Evolutionary conservation across 2,113 vertebrate genomes (phyloP), one percentile per base, ranked within the genome.

Genomic region (Casuarius casuarius): DNA sequence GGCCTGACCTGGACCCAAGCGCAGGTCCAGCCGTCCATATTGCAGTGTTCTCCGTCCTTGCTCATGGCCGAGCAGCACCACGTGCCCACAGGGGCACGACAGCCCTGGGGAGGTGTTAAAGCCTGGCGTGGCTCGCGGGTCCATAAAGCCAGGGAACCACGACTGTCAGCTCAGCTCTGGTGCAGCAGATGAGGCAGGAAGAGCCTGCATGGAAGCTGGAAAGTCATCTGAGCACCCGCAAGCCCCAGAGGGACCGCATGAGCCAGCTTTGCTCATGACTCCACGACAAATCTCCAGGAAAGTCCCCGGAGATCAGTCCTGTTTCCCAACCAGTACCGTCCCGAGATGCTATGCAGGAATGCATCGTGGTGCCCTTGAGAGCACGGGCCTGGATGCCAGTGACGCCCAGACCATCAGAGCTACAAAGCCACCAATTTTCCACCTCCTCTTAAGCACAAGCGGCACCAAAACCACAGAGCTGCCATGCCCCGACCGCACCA

Each of bases 331-430:
- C 23, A 75, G 77, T 56, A 71, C 7, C 0, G 0, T 15, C 61
- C 72, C 13, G 31, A 82, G 25, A 61, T 0, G 0, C 18, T 26
- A 20, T n/a, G 19, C 44, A 70, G 10, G 33, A 14, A 84, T 35
- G 29, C 18, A 20, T 9, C 0, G 0, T 11, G 12, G 52, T 3
- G 1, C 28, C 21, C n/a, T 16, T 21, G 22, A n/a, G 18, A 42
- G 42, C 46, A 46, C 29, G 42, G 31, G 49, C 44, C 40, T 28
- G 52, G 33, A 22, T 5, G 48, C 52, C 66, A 6, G 14, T 35
- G 48, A 8, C 21, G 74, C 23, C 40, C 31, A 74, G 56, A 71
- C 59, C 80, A 56, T 16, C 22, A 62, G 31, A 84, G 56, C 84
- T 42, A 77, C 8, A 5, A 86, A 77, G 58, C 78, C 48, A 52